Evolutionary conservation across 2,797 vertebrate species (phyloP).

Genomic region (Amblyopsis hoosieri): DNA sequence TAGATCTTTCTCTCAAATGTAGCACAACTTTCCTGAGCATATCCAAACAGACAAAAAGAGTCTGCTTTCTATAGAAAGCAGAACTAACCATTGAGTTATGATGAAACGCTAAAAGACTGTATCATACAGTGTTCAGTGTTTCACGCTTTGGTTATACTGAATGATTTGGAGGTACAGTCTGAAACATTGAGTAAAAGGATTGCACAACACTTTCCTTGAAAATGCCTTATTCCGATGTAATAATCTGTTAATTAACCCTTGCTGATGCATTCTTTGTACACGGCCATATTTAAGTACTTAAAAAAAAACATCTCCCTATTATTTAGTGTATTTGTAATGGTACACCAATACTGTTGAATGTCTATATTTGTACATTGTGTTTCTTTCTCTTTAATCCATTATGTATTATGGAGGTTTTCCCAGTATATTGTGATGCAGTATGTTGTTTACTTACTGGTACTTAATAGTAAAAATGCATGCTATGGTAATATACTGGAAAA

Average conservation of each 20-base stretch:
- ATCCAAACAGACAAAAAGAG: slow-evolving; percentile 40
- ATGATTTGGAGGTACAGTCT: slow-evolving; percentile 51
- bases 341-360: neutral
- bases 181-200: slow-evolving; percentile 31
- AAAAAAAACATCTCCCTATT: slow-evolving; percentile 16
- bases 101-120: slow-evolving; percentile 59
- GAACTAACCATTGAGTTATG: slow-evolving; percentile 42
- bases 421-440: neutral
- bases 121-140: slow-evolving; percentile 40
- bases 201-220: slow-evolving; percentile 31
- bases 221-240: slow-evolving; percentile 18
- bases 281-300: slow-evolving; percentile 2
- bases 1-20: slow-evolving; percentile 54
- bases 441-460: neutral
- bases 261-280: slow-evolving; percentile 20
- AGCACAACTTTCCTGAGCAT: slow-evolving; percentile 54
- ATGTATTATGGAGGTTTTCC: neutral
- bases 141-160: slow-evolving; percentile 24
- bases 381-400: slow-evolving; percentile 14
- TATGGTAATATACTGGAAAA: slow-evolving; percentile 14
- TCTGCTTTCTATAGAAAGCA: slow-evolving; percentile 42
- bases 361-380: slow-evolving; percentile 1
- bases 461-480: slow-evolving; percentile 4
- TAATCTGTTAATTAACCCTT: slow-evolving; percentile 1
- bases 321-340: slow-evolving; percentile 1